Percentiles rank a stretch among this genome's conserved stretches.
These are phyloP conservation scores for Hipposideros armiger DNA, from an alignment of 2,113 vertebrate genomes.

Conservation along the genomic window DNA sequence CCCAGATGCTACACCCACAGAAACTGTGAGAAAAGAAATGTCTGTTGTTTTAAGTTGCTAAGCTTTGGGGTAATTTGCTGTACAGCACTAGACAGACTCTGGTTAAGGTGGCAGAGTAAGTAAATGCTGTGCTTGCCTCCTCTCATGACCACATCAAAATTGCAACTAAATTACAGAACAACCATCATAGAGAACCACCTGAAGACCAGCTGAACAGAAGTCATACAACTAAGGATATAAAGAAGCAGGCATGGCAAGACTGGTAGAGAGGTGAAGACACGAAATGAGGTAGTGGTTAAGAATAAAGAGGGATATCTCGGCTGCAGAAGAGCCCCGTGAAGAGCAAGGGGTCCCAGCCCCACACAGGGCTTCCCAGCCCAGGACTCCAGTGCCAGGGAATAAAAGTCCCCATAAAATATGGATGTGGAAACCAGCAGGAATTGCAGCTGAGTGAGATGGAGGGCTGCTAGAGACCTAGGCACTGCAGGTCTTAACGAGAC, in stretches of 20 bases:
- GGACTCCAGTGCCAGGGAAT: background rate
- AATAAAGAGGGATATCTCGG: background rate
- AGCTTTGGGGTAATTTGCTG: background rate
- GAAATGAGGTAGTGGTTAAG: background rate
- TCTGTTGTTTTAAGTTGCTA: background rate
- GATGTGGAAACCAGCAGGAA: background rate
- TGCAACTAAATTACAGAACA: background rate
- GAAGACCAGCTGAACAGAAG: background rate
- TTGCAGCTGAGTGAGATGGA: background rate
- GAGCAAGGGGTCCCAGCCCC: background rate
- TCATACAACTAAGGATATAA: background rate
- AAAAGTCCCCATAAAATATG: background rate
- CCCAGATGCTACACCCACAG: background rate
- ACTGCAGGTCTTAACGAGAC: background rate
- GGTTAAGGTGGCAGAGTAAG: background rate
- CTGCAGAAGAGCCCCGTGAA: too few species aligned
- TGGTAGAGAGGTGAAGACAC: background rate
- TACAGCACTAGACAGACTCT: background rate
- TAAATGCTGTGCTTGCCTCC: background rate
- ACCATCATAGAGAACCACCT: background rate
- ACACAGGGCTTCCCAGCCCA: background rate
- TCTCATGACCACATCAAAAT: background rate
- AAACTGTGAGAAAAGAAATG: slow-evolving; percentile 1
- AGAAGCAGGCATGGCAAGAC: background rate
- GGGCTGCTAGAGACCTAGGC: background rate